Evolutionary conservation across 2,888 invertebrate species (phyloP), one percentile per base, ranked within the genome.

Genomic region (Tachystola acroxantha): DNA sequence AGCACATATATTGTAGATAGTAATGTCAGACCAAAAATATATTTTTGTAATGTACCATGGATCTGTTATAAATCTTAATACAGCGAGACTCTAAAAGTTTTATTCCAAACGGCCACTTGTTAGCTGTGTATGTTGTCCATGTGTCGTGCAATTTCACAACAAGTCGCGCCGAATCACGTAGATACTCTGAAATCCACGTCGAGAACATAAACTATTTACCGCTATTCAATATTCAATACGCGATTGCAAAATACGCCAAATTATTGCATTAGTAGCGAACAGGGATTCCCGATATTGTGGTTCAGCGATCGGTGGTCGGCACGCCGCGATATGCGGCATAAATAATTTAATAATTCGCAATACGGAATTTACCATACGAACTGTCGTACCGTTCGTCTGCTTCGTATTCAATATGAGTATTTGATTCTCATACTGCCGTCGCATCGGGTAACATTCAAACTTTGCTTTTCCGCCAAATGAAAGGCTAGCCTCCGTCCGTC

Each of bases 261-360:
- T 86, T 86, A 86, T 86, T 86, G 82, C 84, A 85, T 86, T 85
- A 86, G 82, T 76, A 78, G 75, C 67, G 73, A 81, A 77, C 77
- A 77, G 85, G 86, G 85, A 86, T 85, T 86, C 85, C 86, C 84
- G 75, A 85, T 86, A 85, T 80, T 84, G 84, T 79, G 84, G 85
- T 82, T 77, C 78, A 76, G 82, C 72, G 84, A 73, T 82, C 82
- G 77, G 67, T 58, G 62, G 70, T 67, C 71, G 66, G 66, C 65
- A 64, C 72, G 70, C 72, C 72, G 74, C 74, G 77, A 78, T 82
- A 84, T 85, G 85, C 68, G 80, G 78, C 86, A 85, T 86, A 84
- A 85, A 86, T 86, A 84, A 86, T 85, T 86, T 86, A 86, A 85
- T 86, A 86, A 86, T 85, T 86, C 82, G 85, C 85, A 73, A 84